Evolutionary conservation across 2,888 invertebrate genomes (phyloP), one percentile per base, ranked within the genome.

Genomic region (Temnothorax rugatulus): DNA sequence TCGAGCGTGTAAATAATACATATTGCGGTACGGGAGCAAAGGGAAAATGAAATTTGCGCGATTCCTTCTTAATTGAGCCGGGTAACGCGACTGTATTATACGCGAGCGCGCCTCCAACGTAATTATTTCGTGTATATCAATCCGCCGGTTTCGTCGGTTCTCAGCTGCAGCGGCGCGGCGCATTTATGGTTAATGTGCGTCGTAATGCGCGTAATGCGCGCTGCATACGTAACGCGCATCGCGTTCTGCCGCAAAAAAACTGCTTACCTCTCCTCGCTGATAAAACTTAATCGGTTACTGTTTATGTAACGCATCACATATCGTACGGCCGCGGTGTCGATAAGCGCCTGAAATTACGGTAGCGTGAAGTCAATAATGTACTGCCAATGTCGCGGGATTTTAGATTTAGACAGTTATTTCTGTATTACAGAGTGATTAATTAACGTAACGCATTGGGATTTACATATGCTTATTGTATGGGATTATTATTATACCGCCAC

Each of bases 261-360:
- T 41, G 68, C 44, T 54, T 29, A 52, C n/a, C n/a, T 77, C 44
- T 44, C 7, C 9, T 41, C 29, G 15, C 15, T 57, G 34, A 71
- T 79, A 79, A 71, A 79, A 79, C 68, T 77, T 77, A 54, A 77
- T 77, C 64, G 15, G 21, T 41, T 71, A 41, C 64, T 68, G 41
- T 66, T 79, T 71, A 71, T 47, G 38, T 47, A 59, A 79, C 5
- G 41, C 9, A 38, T 47, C 74, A 44, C 21, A 57, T 41, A 25
- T 41, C 15, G 25, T 18, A 41, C 9, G 15, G 29, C n/a, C 11
- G 21, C 47, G 15, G 38, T 29, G n/a, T 41, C n/a, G 68, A 68
- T 54, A 66, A 54, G 25, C 18, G 18, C 54, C 4, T 13, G 25
- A 4, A n/a, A 21, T 54, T 68, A n/a, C 15, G 15, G 5, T 18